Evolutionary conservation across 2,888 invertebrate species (phyloP), one percentile per base, ranked within the genome.

Genomic region (Hypena proboscidalis): DNA sequence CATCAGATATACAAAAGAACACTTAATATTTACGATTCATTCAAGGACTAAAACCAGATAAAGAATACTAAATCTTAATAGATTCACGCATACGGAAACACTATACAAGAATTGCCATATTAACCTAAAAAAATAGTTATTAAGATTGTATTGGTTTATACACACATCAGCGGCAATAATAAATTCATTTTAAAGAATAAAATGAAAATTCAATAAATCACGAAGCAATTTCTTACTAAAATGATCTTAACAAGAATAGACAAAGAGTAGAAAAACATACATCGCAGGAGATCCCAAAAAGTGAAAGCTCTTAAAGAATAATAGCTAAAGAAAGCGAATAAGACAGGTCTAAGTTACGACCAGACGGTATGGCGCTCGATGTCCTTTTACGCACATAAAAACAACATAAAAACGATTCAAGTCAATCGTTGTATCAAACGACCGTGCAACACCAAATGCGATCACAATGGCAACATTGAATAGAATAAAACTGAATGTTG

Each of bases 361-460:
- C 58, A 71, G 70, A 77, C 69, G 17, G 55, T 59, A 66, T 64
- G 70, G 66, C 67, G 61, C 68, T 63, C 53, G 49, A 53, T 63
- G 58, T 55, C 70, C 68, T 65, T 70, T 64, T 65, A 62, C 43
- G 52, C 43, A 58, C 38, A 57, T 50, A 57, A 66, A 73, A 68
- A 70, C 72, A 71, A 72, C 71, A 51, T 64, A n/a, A n/a, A n/a
- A n/a, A n/a, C n/a, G 56, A 61, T 57, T 53, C 65, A 68, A 63
- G 66, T 60, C 55, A 53, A 50, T 53, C 41, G 46, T 54, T 61
- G 65, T 66, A 68, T 63, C 52, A 63, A 68, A 63, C 49, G 62
- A 51, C 66, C 48, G 14, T 37, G 49, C 61, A 57, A 46, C 54
- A 59, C 80, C 80, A 80, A 83, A 83, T 75, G 66, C 63, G 73